These are phyloP conservation scores for Drosophila limbata DNA, from an alignment of 2,888 invertebrate genomes.

Conservation along the genomic window DNA sequence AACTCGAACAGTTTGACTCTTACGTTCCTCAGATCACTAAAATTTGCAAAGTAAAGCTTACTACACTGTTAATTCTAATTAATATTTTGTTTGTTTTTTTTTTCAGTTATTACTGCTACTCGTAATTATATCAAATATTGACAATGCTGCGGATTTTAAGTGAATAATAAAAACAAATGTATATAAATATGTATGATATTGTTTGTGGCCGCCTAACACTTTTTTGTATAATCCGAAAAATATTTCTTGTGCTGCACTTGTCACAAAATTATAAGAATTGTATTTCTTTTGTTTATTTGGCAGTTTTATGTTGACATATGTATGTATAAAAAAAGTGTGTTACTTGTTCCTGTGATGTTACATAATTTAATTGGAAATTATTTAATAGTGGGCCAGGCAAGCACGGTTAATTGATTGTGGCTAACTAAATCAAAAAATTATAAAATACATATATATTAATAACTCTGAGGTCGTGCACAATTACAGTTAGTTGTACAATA, in stretches of 20 bases:
- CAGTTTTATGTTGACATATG: constrained; percentile 39
- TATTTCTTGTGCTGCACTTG: constrained; percentile 44
- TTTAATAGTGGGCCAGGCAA: constrained; percentile 26
- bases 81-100: constrained; percentile 31
- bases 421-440: constrained; percentile 22
- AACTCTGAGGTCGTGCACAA: constrained; percentile 35
- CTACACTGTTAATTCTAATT: constrained; percentile 57
- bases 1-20: constrained; percentile 43
- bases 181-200: constrained; percentile 9
- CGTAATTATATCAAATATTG: constrained; percentile 16
- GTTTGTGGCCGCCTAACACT: constrained; percentile 17
- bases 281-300: constrained; percentile 46
- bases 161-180: constrained; percentile 15
- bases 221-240: constrained; percentile 17
- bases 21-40: constrained; percentile 66
- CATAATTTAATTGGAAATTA: constrained; percentile 22
- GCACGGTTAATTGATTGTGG: constrained; percentile 28
- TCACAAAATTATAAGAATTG: constrained; percentile 38
- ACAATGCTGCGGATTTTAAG: constrained; percentile 20
- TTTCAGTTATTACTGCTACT: constrained; percentile 23
- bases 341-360: constrained; percentile 47
- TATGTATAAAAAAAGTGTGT: constrained; percentile 12
- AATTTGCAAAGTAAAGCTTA: constrained; percentile 78
- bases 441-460: constrained; percentile 23
- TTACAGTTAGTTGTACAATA: constrained; percentile 34